Percentiles rank a stretch among this genome's conserved stretches.
Evolutionary conservation across 2,888 invertebrate species (phyloP).

Genomic region (Gibbula magus): DNA sequence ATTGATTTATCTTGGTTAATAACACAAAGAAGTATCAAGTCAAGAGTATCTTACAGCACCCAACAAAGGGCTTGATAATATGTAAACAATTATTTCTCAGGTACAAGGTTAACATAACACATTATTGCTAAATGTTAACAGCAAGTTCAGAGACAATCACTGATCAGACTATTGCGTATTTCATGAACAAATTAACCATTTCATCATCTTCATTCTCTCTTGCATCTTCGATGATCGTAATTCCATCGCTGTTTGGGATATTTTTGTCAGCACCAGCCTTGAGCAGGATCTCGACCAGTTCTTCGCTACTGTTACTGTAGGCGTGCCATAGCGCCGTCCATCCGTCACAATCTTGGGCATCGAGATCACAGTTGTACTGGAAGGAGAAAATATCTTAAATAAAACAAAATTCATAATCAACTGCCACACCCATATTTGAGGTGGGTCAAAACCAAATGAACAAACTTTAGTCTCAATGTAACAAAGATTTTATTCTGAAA

Average conservation of each 20-base stretch:
- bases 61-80: too few species aligned
- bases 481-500: too few species aligned
- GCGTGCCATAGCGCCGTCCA: conserved; percentile 68
- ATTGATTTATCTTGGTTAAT: too few species aligned
- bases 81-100: too few species aligned
- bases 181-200: conserved; percentile 56
- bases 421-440: too few species aligned
- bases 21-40: too few species aligned
- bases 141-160: not conserved
- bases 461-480: too few species aligned
- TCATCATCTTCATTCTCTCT: conserved; percentile 65
- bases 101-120: too few species aligned
- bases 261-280: conserved; percentile 60
- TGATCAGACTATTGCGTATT: conserved; percentile 27
- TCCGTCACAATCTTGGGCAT: conserved; percentile 56
- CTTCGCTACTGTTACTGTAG: conserved; percentile 61
- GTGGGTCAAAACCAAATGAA: too few species aligned
- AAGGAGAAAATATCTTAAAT: not conserved
- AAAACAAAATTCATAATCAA: not conserved
- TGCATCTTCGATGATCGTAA: conserved; percentile 60
- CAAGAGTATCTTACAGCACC: too few species aligned
- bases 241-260: conserved; percentile 54
- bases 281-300: conserved; percentile 59
- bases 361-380: conserved; percentile 56
- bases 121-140: not conserved